Conservation (phyloP, 2,888 invertebrate genomes). For the Metallyticus violacea region DNA sequence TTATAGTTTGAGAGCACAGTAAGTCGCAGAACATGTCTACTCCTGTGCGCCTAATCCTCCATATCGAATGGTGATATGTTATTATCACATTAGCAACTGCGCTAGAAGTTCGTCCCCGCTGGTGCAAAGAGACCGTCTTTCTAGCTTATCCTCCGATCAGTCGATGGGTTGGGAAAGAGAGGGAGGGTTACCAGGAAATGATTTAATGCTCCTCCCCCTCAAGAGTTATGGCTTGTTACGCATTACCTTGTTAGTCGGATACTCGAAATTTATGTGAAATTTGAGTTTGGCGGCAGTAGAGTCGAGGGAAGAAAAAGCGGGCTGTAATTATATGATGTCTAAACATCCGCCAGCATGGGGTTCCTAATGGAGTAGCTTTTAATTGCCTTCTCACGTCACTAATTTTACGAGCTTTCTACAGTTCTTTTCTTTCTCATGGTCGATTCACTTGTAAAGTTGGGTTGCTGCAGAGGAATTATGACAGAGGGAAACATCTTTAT, state of each 20-base stretch:
- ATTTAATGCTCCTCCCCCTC: neutral
- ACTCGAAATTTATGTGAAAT: neutral
- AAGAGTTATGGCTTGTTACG: neutral
- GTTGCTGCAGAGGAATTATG: neutral
- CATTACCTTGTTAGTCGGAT: neutral
- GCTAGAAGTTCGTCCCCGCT: neutral
- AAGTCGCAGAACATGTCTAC: neutral
- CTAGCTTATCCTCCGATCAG: neutral
- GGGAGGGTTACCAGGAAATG: neutral
- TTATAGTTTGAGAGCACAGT: no score
- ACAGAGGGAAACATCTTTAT: neutral
- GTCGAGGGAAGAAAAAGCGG: neutral
- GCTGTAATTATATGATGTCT: neutral
- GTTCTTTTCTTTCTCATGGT: neutral
- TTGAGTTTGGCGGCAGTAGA: neutral
- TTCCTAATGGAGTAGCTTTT: neutral
- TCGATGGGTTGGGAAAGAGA: neutral
- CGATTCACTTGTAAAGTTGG: neutral
- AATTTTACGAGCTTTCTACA: neutral
- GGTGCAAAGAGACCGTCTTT: neutral
- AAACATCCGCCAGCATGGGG: neutral
- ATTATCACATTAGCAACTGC: neutral
- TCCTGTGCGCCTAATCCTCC: neutral
- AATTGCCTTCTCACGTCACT: neutral
- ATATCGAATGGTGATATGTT: neutral